Evolutionary conservation across 2,888 invertebrate genomes (phyloP), one percentile per base, ranked within the genome.

Genomic region (Spisula subtruncata): DNA sequence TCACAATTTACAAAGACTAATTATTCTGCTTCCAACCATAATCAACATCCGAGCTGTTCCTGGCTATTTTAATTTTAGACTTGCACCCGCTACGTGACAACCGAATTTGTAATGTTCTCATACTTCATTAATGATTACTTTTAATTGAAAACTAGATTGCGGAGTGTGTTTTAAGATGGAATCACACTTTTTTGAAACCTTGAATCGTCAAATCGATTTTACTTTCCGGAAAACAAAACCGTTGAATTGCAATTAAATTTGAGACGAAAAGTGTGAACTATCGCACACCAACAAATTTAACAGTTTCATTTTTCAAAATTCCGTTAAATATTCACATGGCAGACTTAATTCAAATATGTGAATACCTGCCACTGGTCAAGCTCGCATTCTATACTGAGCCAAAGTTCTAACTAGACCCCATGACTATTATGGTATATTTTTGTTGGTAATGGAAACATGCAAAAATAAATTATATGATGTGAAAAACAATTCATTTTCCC

Each of bases 61-160:
- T n/a, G 14, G 60, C 25, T 66, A 25, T n/a, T 66, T n/a, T 66
- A 66, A 25, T 66, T 2, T 66, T 66, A n/a, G n/a, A 66, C 6
- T 66, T 66, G 25, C 25, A 25, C n/a, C 25, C n/a, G 60, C 25
- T 60, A 60, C 14, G 18, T 25, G n/a, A 66, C n/a, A 25, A n/a
- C 60, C n/a, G 25, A 66, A 66, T 6, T 66, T 66, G 60, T 25
- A 66, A 66, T 66, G 0, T 66, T 66, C 60, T 66, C 60, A 25
- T 10, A 1, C 10, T 25, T 66, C 10, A 66, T 66, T 66, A 66
- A 66, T n/a, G 8, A 66, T n/a, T n/a, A n/a, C n/a, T n/a, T 25
- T 66, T 66, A 66, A 66, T 66, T 66, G 60, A 66, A 66, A 66
- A 66, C 25, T n/a, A 66, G 25, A 66, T 66, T 66, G 60, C 25